Base-by-base conservation (phyloP, 2,113 vertebrate species). In the Cygnus atratus region DNA sequence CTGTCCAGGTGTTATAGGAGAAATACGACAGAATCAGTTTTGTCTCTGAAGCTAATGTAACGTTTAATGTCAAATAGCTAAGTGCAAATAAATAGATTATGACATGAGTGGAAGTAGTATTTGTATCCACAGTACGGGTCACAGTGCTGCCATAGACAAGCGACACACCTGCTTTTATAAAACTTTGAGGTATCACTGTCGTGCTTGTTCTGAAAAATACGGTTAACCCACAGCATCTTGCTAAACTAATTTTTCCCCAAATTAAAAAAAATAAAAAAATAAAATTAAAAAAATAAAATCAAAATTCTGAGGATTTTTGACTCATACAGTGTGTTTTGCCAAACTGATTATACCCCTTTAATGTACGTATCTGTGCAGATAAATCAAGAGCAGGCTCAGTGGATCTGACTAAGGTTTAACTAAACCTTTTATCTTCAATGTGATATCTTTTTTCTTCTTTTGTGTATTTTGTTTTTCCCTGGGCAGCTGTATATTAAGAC, bases 21-120 rank as follows among this genome's bases (percentile, higher is more conserved):
- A 86, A 92, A 72, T 90, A 57, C 28, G 75, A 35, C 71, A 86
- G 46, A 75, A 80, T 88, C 50, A 63, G 2, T 95, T 92, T 94
- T 93, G 22, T 77, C 33, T 88, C 33, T 86, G 63, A 88, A 88
- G 28, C 28, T 88, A 63, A 71, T 67, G 15, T 73, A 85, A 83
- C 37, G 28, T 77, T 74, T 90, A 52, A 65, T 88, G 73, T 77
- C 71, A 90, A 84, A 65, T 55, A 87, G 58, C 58, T 82, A 31
- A 75, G 24, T 43, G 82, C 86, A 84, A 78, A 75, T 44, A 93
- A 78, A 76, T 74, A 77, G 48, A 71, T 85, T 50, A 59, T 88
- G 82, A 31, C 52, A 59, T 85, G 75, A 46, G 25, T 74, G 75
- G 41, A 70, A 86, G 22, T n/a, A 90, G 55, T 80, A 9, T 70